These are phyloP conservation scores for Lycorma delicatula DNA, from an alignment of 1,140 invertebrate genomes.

Conservation along the genomic window DNA sequence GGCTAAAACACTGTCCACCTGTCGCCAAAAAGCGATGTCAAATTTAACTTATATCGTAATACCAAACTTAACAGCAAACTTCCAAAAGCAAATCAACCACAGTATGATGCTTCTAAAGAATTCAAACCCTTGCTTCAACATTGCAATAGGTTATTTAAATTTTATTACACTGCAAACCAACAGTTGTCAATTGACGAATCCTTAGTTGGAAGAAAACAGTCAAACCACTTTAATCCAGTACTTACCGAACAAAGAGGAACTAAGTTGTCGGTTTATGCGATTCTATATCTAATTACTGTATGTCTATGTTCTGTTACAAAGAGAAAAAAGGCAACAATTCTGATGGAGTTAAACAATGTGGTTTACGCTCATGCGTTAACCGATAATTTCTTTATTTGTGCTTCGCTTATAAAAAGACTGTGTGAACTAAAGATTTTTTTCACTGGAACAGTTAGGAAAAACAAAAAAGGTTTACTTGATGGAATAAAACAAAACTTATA, in stretches of 20 bases:
- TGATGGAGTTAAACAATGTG: neutral
- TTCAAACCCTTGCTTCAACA: neutral
- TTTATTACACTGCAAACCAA: neutral
- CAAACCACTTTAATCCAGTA: neutral
- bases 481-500: neutral
- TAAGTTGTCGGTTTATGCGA: neutral
- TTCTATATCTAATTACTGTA: neutral
- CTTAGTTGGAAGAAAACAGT: neutral
- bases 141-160: neutral
- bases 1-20: no score
- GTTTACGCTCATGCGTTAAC: neutral
- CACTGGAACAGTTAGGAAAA: neutral
- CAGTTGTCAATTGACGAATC: neutral
- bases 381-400: no score
- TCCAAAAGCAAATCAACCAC: no score
- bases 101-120: no score
- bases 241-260: neutral
- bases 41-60: no score
- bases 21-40: no score
- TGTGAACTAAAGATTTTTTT: neutral
- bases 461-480: neutral
- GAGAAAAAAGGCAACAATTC: neutral
- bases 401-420: neutral
- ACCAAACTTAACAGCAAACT: no score
- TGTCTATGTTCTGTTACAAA: neutral